phyloP scores from a whole-genome alignment of 2,797 vertebrate species.

The Tangara arthus region DNA sequence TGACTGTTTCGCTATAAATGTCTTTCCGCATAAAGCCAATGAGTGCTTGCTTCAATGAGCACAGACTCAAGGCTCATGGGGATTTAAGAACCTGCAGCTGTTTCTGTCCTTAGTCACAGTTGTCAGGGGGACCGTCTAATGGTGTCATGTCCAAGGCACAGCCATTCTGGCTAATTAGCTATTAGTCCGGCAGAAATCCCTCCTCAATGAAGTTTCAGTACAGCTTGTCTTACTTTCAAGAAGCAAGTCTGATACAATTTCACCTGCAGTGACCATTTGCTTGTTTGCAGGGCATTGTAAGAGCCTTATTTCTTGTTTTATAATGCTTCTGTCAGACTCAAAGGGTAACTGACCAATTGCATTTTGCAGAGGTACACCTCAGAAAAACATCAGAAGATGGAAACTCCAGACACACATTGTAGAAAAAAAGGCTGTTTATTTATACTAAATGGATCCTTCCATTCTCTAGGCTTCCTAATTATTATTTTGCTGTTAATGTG shows the following conservation, averaged over 20 bases:
- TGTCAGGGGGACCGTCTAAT: not conserved
- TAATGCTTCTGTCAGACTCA: not conserved
- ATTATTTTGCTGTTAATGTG: not conserved
- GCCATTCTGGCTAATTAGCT: slow-evolving; percentile 3
- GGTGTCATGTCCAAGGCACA: not conserved
- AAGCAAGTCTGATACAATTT: not conserved
- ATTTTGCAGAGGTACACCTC: not conserved
- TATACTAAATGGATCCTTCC: not conserved
- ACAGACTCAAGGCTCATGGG: not conserved
- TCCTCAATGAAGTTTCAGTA: not conserved
- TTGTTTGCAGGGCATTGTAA: not conserved
- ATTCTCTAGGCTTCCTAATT: not conserved
- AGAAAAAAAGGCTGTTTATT: not conserved
- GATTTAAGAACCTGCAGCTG: not conserved
- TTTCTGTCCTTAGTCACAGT: not conserved
- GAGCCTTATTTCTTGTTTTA: not conserved
- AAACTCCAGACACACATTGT: not conserved
- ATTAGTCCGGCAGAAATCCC: not conserved
- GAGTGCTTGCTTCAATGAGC: not conserved
- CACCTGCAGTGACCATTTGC: not conserved
- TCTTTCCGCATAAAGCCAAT: not conserved
- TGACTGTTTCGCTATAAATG: not conserved
- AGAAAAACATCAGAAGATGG: not conserved
- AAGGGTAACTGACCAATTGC: not conserved
- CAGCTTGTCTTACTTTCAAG: not conserved